These are phyloP conservation scores for Athalia cordata DNA, from an alignment of 2,888 invertebrate species.

Conservation along the genomic window DNA sequence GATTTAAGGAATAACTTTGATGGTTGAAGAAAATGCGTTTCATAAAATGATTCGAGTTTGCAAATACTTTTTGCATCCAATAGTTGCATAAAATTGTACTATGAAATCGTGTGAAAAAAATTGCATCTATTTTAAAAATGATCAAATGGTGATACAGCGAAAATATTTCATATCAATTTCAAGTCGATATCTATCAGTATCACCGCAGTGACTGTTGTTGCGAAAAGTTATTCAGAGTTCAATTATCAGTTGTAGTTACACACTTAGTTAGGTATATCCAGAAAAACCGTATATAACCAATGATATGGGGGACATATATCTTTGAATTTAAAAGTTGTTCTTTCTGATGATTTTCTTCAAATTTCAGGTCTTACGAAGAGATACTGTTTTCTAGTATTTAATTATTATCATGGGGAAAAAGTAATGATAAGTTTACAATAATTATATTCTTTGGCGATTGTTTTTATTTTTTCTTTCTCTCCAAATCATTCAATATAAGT, in stretches of 20 bases:
- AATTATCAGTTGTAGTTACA: too few species aligned
- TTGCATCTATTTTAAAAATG: not conserved
- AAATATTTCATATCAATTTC: too few species aligned
- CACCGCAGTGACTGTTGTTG: not conserved
- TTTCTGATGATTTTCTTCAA: constrained; percentile 10
- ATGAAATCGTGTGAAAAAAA: constrained; percentile 7
- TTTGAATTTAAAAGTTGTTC: constrained; percentile 12
- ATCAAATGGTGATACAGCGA: not conserved
- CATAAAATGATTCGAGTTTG: constrained; percentile 12
- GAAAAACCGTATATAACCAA: too few species aligned
- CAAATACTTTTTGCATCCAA: not conserved
- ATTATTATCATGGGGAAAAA: constrained; percentile 5
- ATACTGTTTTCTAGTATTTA: constrained; percentile 35
- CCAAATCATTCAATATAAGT: not conserved
- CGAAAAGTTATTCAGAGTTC: not conserved
- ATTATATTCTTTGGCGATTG: not conserved
- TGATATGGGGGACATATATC: not conserved
- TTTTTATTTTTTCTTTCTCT: not conserved
- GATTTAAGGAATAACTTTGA: not conserved
- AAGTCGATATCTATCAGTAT: not conserved
- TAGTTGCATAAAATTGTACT: not conserved
- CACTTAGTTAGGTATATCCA: too few species aligned
- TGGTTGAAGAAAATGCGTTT: not conserved
- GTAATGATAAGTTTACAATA: constrained; percentile 29
- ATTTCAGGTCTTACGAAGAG: constrained; percentile 1